Evolutionary conservation across 2,113 vertebrate genomes (phyloP).

Genomic region (Zootoca vivipara): DNA sequence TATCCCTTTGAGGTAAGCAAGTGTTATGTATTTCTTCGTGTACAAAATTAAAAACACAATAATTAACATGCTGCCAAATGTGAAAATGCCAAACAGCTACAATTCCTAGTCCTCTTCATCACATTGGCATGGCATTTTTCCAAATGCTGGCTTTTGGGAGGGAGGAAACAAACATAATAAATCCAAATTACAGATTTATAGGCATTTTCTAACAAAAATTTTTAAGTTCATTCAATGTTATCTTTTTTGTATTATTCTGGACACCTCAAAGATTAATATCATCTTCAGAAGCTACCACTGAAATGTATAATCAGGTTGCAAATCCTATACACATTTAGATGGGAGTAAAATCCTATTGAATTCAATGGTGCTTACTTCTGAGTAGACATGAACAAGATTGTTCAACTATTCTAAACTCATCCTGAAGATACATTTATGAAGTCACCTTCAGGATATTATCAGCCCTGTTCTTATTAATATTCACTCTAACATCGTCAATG

Average conservation of each 20-base stretch:
- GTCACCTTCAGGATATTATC: background rate
- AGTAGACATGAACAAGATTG: background rate
- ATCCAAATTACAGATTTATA: background rate
- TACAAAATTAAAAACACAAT: slow-evolving; percentile 43
- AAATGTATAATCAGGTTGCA: background rate
- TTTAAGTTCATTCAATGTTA: background rate
- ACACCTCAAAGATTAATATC: background rate
- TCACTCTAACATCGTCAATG: background rate
- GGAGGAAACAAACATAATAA: background rate
- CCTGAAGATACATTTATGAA: background rate
- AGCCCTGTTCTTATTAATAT: background rate
- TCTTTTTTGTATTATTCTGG: background rate
- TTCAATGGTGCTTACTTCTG: background rate
- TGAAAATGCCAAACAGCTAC: slow-evolving; percentile 16
- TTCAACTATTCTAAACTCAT: background rate
- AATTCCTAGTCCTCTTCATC: background rate
- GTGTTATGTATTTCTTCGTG: slow-evolving; percentile 44
- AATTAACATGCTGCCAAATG: slow-evolving; percentile 22
- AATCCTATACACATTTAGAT: background rate
- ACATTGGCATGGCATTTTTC: background rate
- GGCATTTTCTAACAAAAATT: background rate
- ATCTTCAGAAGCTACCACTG: background rate
- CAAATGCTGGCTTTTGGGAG: background rate
- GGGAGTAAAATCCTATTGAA: background rate
- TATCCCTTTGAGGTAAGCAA: slow-evolving; percentile 44